Evolutionary conservation across 2,797 vertebrate species (phyloP).

Genomic region (Telmatherina bonti): DNA sequence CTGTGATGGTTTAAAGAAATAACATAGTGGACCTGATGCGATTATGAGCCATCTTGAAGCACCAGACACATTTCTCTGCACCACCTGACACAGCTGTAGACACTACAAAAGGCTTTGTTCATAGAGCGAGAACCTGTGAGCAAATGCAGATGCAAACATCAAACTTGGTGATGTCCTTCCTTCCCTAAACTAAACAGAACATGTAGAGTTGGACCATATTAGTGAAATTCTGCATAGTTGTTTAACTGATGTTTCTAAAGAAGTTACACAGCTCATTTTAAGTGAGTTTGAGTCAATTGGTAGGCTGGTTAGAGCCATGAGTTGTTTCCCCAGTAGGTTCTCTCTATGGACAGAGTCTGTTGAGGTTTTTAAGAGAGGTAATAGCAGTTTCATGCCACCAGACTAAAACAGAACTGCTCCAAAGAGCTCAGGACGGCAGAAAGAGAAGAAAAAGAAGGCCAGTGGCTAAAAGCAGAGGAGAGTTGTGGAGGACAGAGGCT

Average conservation of each 20-base stretch:
- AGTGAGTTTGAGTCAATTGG: background rate
- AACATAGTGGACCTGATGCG: background rate
- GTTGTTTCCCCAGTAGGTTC: background rate
- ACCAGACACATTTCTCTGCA: slow-evolving; percentile 25
- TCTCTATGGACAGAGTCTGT: slow-evolving; percentile 47
- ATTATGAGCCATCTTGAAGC: slow-evolving; percentile 22
- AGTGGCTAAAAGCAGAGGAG: slow-evolving; percentile 74
- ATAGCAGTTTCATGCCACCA: slow-evolving; percentile 95
- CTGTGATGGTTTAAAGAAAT: background rate
- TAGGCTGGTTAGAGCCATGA: background rate
- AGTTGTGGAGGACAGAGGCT: slow-evolving; percentile 88
- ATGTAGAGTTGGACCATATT: background rate
- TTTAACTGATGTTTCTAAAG: background rate
- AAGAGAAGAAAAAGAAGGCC: slow-evolving; percentile 72
- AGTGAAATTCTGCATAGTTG: background rate
- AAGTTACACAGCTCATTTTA: background rate
- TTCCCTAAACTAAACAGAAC: background rate
- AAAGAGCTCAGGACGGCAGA: slow-evolving; percentile 92
- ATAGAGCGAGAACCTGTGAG: slow-evolving; percentile 40
- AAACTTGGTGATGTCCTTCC: background rate
- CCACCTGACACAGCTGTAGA: slow-evolving; percentile 44
- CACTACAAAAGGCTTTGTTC: slow-evolving; percentile 46
- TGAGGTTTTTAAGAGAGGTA: slow-evolving; percentile 80
- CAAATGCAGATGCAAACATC: background rate
- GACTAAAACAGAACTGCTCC: slow-evolving; percentile 98